Conservation (phyloP, 2,797 vertebrate species). For the Tenualosa thibaudeaui region DNA sequence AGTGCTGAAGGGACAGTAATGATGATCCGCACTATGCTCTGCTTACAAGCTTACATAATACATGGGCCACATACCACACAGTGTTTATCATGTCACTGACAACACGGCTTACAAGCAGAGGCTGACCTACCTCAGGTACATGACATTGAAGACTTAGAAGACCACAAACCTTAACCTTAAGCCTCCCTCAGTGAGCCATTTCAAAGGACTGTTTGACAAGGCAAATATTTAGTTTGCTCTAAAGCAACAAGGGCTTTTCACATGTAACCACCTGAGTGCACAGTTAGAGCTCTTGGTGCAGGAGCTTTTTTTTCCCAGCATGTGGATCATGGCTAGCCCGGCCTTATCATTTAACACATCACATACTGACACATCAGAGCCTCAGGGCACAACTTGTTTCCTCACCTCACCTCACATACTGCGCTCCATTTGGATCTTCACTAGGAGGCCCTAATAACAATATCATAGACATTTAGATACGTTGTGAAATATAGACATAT, state of each 20-base stretch:
- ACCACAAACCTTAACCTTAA: neutral
- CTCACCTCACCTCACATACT: neutral
- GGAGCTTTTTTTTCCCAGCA: neutral
- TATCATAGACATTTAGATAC: neutral
- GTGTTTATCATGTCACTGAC: neutral
- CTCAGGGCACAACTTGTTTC: neutral
- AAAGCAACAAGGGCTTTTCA: neutral
- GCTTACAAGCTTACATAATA: constrained; percentile 3
- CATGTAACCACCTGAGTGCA: neutral
- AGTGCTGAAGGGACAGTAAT: neutral
- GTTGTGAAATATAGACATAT: neutral
- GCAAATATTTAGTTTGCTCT: neutral
- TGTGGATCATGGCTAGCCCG: too few relatives aligned
- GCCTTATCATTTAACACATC: too few relatives aligned
- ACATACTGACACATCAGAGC: neutral
- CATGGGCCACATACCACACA: neutral
- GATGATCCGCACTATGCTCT: neutral
- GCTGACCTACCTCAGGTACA: neutral
- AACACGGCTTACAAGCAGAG: neutral
- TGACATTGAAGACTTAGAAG: neutral
- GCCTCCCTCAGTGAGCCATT: neutral
- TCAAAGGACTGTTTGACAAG: neutral
- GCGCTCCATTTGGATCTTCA: neutral
- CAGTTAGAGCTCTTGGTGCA: neutral
- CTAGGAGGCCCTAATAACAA: neutral